Evolutionary conservation across 92 coral and sea anemone genomes (phyloP).

Genomic region (Metridium senile): DNA sequence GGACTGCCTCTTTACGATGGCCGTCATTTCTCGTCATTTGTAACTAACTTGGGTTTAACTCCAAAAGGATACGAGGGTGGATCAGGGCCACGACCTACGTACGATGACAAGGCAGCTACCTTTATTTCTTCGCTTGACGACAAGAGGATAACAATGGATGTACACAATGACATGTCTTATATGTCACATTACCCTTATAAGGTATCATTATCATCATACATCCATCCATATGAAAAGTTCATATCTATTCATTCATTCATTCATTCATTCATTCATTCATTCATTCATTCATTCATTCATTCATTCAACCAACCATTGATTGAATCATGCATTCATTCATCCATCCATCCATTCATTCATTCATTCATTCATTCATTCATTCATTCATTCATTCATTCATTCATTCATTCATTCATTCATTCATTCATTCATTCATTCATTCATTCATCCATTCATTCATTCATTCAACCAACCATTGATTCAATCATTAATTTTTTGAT

Average conservation of each 20-base stretch:
- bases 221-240: too few relatives aligned
- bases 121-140: constrained; percentile 29
- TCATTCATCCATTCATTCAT: not conserved
- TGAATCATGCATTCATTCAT: not conserved
- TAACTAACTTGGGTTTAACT: constrained; percentile 15
- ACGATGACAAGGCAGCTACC: constrained; percentile 9
- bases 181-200: not conserved
- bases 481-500: not conserved
- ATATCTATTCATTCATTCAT: not conserved
- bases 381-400: constrained; percentile 4
- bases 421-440: too few relatives aligned
- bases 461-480: not conserved
- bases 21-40: constrained; percentile 14
- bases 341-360: not conserved
- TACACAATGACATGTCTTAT: not conserved
- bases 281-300: not conserved
- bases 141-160: not conserved
- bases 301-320: not conserved
- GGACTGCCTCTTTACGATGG: constrained; percentile 42
- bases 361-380: constrained; percentile 4
- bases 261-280: not conserved
- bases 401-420: not conserved
- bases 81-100: constrained; percentile 15
- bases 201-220: not conserved
- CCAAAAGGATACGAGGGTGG: constrained; percentile 40